phyloP scores from a whole-genome alignment of 1,140 invertebrate species.

The Pseudobourletiella spinata region DNA sequence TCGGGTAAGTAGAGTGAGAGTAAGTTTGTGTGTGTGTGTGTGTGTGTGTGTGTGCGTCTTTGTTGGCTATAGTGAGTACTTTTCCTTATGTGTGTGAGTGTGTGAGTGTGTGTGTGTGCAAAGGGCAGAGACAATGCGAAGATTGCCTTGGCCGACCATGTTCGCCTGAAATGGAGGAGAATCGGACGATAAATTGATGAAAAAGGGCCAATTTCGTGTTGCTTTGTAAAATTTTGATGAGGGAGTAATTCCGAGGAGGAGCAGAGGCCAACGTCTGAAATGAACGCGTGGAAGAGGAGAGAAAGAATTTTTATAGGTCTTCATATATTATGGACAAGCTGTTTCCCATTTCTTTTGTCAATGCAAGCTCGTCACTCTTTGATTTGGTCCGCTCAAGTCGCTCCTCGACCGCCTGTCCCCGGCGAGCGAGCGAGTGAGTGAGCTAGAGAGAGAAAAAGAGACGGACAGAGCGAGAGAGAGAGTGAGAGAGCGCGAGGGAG shows the following conservation, averaged over 20 bases:
- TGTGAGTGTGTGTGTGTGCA: too few relatives aligned
- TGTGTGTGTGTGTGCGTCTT: too few relatives aligned
- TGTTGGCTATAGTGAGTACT: too few relatives aligned
- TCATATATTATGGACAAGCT: conserved; percentile 34
- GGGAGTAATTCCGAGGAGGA: conserved; percentile 28
- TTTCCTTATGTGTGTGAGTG: too few relatives aligned
- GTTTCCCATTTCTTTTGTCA: conserved; percentile 36
- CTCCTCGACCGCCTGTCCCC: background rate
- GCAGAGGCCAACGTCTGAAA: background rate
- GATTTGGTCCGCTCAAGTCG: conserved; percentile 31
- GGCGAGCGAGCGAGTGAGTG: background rate
- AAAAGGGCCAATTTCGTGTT: conserved; percentile 36
- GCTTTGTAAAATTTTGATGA: conserved; percentile 34
- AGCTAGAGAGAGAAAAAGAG: background rate
- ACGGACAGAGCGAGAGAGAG: background rate
- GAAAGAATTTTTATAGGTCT: conserved; percentile 11
- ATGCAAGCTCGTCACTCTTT: conserved; percentile 38
- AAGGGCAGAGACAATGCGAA: conserved; percentile 17
- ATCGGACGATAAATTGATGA: conserved; percentile 36
- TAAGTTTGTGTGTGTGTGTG: too few relatives aligned
- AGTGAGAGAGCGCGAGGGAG: background rate
- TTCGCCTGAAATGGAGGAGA: conserved; percentile 21
- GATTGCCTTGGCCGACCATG: background rate
- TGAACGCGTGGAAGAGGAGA: background rate
- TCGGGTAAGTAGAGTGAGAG: background rate